Evolutionary conservation across 2,888 invertebrate genomes (phyloP).

Genomic region (Lepidonotus clava): DNA sequence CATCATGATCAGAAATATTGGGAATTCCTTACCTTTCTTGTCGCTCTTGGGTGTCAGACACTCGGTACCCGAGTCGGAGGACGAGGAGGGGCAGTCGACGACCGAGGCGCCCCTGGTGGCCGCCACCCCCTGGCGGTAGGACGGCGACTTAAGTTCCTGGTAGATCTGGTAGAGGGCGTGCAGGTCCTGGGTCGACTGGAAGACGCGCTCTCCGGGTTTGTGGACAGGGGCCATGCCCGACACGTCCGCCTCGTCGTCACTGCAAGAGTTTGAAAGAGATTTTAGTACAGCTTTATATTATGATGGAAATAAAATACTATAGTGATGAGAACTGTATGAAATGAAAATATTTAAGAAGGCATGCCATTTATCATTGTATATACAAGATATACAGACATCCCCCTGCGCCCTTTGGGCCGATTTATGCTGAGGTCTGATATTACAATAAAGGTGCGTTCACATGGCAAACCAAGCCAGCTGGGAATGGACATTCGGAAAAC

Average conservation of each 20-base stretch:
- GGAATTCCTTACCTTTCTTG: not conserved
- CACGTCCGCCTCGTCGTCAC: slow-evolving; percentile 12
- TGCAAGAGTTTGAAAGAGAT: not conserved
- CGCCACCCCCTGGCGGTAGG: slow-evolving; percentile 34
- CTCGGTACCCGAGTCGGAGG: not conserved
- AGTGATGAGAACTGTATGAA: not conserved
- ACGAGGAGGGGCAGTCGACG: not conserved
- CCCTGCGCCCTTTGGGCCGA: no score
- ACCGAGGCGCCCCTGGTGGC: not conserved
- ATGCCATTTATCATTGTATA: not conserved
- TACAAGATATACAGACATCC: no score
- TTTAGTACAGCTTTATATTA: not conserved
- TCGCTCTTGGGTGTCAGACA: not conserved
- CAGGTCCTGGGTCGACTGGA: not conserved
- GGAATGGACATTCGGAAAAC: no score
- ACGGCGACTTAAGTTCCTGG: slow-evolving; percentile 45
- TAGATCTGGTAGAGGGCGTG: slow-evolving; percentile 38
- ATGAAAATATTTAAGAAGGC: not conserved
- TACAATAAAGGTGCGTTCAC: no score
- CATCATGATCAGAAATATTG: not conserved
- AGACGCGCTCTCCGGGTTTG: not conserved
- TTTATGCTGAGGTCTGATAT: no score
- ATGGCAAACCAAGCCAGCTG: no score
- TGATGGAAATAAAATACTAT: not conserved
- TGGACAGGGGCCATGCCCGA: not conserved